A percentile compares a stretch with the other conserved stretches of the same genome.
phyloP scores from a whole-genome alignment of 2,797 vertebrate genomes.

The Mus minutoides region DNA sequence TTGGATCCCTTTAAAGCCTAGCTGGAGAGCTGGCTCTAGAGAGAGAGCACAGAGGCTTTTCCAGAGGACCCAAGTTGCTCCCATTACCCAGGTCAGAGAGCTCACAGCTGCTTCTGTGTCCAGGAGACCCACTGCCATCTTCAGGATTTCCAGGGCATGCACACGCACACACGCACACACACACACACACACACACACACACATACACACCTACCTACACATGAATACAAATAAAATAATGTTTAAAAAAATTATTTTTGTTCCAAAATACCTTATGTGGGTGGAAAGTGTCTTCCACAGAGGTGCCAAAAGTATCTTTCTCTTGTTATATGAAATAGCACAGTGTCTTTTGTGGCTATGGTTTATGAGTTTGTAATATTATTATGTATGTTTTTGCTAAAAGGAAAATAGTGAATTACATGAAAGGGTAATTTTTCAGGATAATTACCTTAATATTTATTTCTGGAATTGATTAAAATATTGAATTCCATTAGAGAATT shows the following conservation, averaged over 20 bases:
- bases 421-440: background rate
- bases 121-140: background rate
- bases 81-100: no score
- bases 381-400: background rate
- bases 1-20: background rate
- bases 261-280: background rate
- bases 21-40: background rate
- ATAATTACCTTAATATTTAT: background rate
- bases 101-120: background rate
- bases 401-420: background rate
- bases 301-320: background rate
- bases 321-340: background rate
- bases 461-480: background rate
- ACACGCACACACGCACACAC: no score
- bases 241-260: conserved; percentile 7
- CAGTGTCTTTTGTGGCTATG: background rate
- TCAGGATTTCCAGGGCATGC: background rate
- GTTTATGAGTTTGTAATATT: background rate
- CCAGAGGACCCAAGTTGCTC: background rate
- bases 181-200: background rate
- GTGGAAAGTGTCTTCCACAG: background rate
- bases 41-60: background rate
- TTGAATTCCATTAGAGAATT: background rate
- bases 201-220: background rate
- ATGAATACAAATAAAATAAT: background rate